Evolutionary conservation across 2,888 invertebrate genomes (phyloP).

Genomic region (Callyntrura sp.): DNA sequence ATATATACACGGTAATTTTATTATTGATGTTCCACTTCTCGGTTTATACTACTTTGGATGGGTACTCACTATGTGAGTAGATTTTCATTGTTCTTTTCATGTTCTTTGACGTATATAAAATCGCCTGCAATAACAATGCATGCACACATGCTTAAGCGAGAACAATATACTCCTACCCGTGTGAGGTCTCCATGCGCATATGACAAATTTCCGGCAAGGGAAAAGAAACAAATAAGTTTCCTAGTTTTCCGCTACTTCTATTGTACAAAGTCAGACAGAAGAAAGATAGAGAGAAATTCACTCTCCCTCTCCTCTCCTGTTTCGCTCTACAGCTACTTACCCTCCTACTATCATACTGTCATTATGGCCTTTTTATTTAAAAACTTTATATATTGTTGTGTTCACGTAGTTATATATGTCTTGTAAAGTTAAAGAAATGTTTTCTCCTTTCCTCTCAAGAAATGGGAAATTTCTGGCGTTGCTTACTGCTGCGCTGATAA

Average conservation of each 20-base stretch:
- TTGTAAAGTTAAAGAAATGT: conserved; percentile 9
- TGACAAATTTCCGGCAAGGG: conserved; percentile 64
- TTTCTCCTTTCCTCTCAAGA: conserved; percentile 10
- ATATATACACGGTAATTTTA: background rate
- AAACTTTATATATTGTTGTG: conserved; percentile 17
- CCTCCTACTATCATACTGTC: background rate
- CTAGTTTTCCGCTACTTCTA: conserved; percentile 40
- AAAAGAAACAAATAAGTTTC: conserved; percentile 47
- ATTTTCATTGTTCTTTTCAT: conserved; percentile 41
- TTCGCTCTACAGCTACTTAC: conserved; percentile 15
- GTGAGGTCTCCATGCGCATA: background rate
- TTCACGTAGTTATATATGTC: background rate
- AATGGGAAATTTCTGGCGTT: conserved; percentile 26
- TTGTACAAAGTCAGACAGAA: conserved; percentile 15
- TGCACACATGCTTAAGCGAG: background rate
- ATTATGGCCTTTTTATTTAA: conserved; percentile 40
- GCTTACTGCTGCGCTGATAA: conserved; percentile 39
- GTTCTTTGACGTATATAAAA: conserved; percentile 24
- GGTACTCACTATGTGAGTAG: background rate
- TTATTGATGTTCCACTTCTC: conserved; percentile 1
- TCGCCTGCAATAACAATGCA: conserved; percentile 7
- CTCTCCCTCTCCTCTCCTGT: background rate
- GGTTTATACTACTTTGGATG: background rate
- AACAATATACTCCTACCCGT: background rate
- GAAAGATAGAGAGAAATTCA: background rate